phyloP scores from a whole-genome alignment of 2,888 invertebrate species.

The Macroteleia sp. region DNA sequence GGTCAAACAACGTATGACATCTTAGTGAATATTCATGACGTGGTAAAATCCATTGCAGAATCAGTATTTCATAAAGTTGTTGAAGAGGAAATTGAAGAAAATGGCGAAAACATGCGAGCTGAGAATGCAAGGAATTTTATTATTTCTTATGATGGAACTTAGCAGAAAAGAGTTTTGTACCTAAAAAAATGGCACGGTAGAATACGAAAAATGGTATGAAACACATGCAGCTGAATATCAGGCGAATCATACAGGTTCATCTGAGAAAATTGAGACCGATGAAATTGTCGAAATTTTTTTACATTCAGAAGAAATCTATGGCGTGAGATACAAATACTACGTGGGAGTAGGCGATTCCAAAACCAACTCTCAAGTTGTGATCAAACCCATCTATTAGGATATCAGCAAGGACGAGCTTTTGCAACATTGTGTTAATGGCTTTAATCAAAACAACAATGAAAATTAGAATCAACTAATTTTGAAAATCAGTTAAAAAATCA shows the following conservation, averaged over 20 bases:
- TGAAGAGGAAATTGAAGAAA: slow-evolving; percentile 8
- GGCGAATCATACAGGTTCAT: no score
- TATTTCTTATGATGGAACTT: slow-evolving; percentile 1
- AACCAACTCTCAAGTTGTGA: slow-evolving; percentile 3
- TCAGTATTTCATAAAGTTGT: slow-evolving; percentile 1
- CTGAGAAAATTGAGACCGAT: no score
- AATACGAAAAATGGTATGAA: no score
- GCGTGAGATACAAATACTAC: no score
- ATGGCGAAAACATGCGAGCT: not conserved
- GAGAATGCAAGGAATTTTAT: not conserved
- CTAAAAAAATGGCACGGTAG: no score
- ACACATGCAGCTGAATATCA: no score
- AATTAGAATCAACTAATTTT: slow-evolving; percentile 69
- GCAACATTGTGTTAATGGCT: slow-evolving; percentile 42
- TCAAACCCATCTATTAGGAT: not conserved
- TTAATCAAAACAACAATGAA: slow-evolving; percentile 52
- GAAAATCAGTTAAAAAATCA: slow-evolving; percentile 20
- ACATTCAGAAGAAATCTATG: no score
- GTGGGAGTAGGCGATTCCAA: no score
- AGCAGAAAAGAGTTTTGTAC: slow-evolving; percentile 10
- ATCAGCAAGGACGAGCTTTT: slow-evolving; percentile 8
- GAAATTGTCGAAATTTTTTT: no score
- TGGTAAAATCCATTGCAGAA: not conserved
- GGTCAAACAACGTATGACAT: slow-evolving; percentile 10
- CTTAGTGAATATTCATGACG: slow-evolving; percentile 9